A percentile compares a stretch with the other conserved stretches of the same genome.
Evolutionary conservation across 1,140 invertebrate species (phyloP).

Genomic region (Anadara kagoshimensis): DNA sequence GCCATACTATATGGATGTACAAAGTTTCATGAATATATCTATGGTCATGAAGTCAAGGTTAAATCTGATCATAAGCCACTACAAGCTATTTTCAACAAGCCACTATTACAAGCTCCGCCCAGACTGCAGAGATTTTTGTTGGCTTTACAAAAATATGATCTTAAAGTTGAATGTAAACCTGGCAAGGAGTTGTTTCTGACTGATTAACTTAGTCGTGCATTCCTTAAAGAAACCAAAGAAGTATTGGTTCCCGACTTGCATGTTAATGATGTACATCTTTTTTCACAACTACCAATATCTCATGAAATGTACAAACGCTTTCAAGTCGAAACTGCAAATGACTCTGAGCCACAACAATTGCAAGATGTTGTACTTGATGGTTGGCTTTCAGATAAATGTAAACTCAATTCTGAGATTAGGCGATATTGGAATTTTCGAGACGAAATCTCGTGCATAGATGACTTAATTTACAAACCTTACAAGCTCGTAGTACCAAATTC

Average conservation of each 20-base stretch:
- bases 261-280: slow-evolving; percentile 44
- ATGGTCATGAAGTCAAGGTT: slow-evolving; percentile 60
- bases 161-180: slow-evolving; percentile 33
- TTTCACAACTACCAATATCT: slow-evolving; percentile 23
- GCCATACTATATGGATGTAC: slow-evolving; percentile 75
- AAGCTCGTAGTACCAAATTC: slow-evolving; percentile 33
- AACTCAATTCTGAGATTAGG: slow-evolving; percentile 8
- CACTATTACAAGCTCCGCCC: slow-evolving; percentile 33
- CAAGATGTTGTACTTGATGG: slow-evolving; percentile 27
- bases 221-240: slow-evolving; percentile 18
- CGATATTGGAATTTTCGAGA: slow-evolving; percentile 39
- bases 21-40: slow-evolving; percentile 76
- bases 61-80: slow-evolving; percentile 69
- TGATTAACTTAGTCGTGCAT: slow-evolving; percentile 35
- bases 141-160: slow-evolving; percentile 45
- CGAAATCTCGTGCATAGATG: slow-evolving; percentile 34
- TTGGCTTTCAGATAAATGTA: slow-evolving; percentile 30
- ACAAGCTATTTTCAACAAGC: slow-evolving; percentile 45
- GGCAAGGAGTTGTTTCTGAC: slow-evolving; percentile 39
- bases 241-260: slow-evolving; percentile 6
- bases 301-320: slow-evolving; percentile 4
- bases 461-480: slow-evolving; percentile 30
- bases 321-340: slow-evolving; percentile 12
- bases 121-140: slow-evolving; percentile 54
- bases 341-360: slow-evolving; percentile 12